phyloP scores from a whole-genome alignment of 2,113 vertebrate species.

The Muntiacus reevesi region DNA sequence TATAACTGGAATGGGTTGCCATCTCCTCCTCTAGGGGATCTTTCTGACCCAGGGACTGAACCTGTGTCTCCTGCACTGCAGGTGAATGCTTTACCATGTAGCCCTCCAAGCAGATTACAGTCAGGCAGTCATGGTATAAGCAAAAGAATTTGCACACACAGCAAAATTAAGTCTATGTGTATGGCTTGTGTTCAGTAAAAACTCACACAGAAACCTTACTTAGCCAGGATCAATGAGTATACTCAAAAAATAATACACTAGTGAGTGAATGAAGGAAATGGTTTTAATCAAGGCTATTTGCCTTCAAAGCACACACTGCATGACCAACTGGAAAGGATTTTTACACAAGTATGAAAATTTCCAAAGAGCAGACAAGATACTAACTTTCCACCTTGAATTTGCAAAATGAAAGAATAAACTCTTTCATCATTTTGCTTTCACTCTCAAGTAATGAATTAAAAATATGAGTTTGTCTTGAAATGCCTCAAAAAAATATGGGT shows the following conservation, averaged over 20 bases:
- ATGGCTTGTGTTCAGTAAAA: not conserved
- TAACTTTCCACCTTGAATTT: not conserved
- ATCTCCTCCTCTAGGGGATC: not conserved
- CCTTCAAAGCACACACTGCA: not conserved
- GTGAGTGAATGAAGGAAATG: not conserved
- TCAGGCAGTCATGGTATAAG: not conserved
- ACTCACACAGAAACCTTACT: not conserved
- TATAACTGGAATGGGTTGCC: not conserved
- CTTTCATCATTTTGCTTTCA: constrained; percentile 6
- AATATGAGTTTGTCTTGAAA: constrained; percentile 13
- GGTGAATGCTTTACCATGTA: not conserved
- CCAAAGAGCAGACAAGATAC: not conserved
- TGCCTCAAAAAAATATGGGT: not conserved
- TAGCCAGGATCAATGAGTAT: not conserved
- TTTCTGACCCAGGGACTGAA: not conserved
- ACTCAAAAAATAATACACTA: constrained; percentile 25
- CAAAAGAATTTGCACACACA: not conserved
- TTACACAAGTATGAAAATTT: constrained; percentile 25
- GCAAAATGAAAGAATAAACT: not conserved
- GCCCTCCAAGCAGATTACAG: not conserved
- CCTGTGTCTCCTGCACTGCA: not conserved
- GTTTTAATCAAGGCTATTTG: not conserved
- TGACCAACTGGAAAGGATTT: not conserved
- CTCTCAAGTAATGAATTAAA: constrained; percentile 14
- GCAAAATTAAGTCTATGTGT: not conserved